Evolutionary conservation across 2,113 vertebrate species (phyloP), one percentile per base, ranked within the genome.

Genomic region (Oreamnos americanus): DNA sequence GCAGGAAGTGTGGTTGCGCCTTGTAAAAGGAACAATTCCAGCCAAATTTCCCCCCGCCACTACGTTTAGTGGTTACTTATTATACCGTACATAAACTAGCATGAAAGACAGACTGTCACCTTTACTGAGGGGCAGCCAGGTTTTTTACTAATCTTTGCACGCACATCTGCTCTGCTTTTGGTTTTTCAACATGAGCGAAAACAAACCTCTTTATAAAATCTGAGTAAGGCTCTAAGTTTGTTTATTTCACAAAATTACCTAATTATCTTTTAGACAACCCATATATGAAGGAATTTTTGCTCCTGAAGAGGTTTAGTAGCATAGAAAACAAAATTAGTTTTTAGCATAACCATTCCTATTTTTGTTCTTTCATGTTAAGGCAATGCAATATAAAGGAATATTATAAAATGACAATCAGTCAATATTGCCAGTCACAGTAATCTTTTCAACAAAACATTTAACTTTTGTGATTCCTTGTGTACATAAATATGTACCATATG

Each of bases 1-100:
- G 47, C 99, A 99, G 87, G 97, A 99, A 98, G 99, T 99, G 28
- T 99, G 99, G 99, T 96, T 99, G 60, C 98, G 99, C 28, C 96
- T 99, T 92, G 98, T 98, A 60, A 90, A 98, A 71, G 99, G 99
- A 78, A 98, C 98, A 13, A 99, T 99, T 91, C 98, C 99, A 30
- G 98, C 97, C 74, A 99, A 98, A 87, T 99, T 98, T 81, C 99
- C 99, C 16, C 99, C 99, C 15, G 98, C 99, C 64, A 99, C 99
- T 45, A 99, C 99, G 0, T 99, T 99, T 93, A 99, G 98, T 97
- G 99, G 99, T 84, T 99, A 99, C 96, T 97, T 99, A 71, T 95
- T 99, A n/a, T 99, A 99, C 47, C 99, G 99, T 39, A 99, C 99
- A 33, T 99, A 98, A 98, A 11, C 23, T 81, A 83, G 33, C 49